Evolutionary conservation across 2,113 vertebrate genomes (phyloP), one percentile per base, ranked within the genome.

Genomic region (Phrynocephalus versicolor): DNA sequence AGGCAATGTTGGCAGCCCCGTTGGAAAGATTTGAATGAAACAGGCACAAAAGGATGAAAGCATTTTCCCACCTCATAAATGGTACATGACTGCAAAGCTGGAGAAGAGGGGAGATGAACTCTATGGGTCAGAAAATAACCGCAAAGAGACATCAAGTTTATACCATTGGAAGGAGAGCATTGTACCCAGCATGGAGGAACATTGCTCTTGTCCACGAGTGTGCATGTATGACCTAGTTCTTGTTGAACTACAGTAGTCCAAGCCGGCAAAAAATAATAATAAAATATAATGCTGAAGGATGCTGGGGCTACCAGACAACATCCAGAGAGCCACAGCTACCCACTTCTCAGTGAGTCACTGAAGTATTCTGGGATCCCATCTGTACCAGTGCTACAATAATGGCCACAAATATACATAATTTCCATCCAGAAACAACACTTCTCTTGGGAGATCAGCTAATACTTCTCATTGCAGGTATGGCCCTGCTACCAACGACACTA

Each of bases 11-110:
- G 45, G 45, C 45, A 51, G 45, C 45, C 45, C 10, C 45, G 5
- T 51, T 51, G 45, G 45, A 81, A 15, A 89, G 84, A 91, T 79
- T 90, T 92, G 79, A 86, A 30, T 15, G 3, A 91, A 55, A 77
- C 83, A 86, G 87, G 84, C 70, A 77, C 0, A 62, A 69, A 74
- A 80, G 65, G 6, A 85, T 80, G 30, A 90, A 81, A 91, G 72
- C 71, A 1, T 13, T 88, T 80, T 55, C 90, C 45, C 84, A 51
- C 45, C 10, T 10, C 45, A 79, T 37, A 27, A 5, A 72, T 33
- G 37, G 41, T 72, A 51, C 33, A 35, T 71, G 60, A 72, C 55
- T 51, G 55, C 57, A 64, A 60, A 7, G 12, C 35, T 21, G 18
- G 25, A 2, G 67, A 41, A 60, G 35, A 70, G 25, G 33, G 71